Base-by-base conservation (phyloP, 1,140 invertebrate genomes). In the Belonocnema kinseyi region DNA sequence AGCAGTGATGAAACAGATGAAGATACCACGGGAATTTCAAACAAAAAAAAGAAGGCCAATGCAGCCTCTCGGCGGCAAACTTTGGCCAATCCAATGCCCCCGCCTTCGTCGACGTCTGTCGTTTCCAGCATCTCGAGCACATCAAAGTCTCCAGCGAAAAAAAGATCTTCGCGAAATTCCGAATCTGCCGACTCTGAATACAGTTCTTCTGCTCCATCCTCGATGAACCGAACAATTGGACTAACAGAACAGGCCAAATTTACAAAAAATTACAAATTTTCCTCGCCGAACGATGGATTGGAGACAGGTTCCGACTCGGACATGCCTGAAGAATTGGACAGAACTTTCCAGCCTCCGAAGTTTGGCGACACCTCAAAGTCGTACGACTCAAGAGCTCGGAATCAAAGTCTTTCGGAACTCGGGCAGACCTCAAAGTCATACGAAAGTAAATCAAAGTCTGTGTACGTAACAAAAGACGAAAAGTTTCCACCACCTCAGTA, bases 281-380 rank as follows among this genome's bases (percentile, higher is more conserved):
- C 87, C 0, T 83, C 77, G n/a, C 85, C 91, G 19, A 91, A 90
- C 52, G 93, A 94, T 77, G 93, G 92, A 21, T 91, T 93, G 74
- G 94, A 94, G 80, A 93, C 93, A 2, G 93, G 93, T 14, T 94
- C 93, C 0, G 93, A 94, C 77, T 91, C 90, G 0, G 90, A 91
- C 72, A 74, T 86, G 1, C 73, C 81, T 0, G 89, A 91, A n/a
- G 90, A 90, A 13, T 58, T 78, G 13, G 78, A 72, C 0, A 78
- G 74, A 74, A 12, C 40, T 51, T 52, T 46, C 50, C 81, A 74
- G 16, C 6, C 76, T 71, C 74, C 80, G 54, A 88, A 80, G 33
- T 73, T 84, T 70, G 79, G 53, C 14, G 84, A 84, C 50, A 74
- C 85, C 74, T 80, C 71, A n/a, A 78, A 74, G 72, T 66, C 76